Percentiles rank a stretch among this genome's conserved stretches.
phyloP scores from a whole-genome alignment of 1,140 invertebrate species.

The Hypsibius dujardini region DNA sequence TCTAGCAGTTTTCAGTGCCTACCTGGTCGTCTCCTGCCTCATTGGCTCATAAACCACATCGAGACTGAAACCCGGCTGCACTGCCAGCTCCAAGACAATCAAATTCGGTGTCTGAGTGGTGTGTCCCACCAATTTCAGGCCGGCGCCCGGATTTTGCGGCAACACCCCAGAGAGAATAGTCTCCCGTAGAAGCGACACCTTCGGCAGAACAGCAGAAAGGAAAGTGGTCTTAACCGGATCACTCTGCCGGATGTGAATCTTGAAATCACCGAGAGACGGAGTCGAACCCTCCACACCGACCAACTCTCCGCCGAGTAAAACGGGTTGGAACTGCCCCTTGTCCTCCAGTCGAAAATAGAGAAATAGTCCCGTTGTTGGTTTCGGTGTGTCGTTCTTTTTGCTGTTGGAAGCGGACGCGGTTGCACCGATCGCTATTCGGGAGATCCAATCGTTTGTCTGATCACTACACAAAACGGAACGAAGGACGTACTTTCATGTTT shows the following conservation, averaged over 20 bases:
- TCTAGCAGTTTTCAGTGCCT: slow-evolving; percentile 21
- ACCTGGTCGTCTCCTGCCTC: slow-evolving; percentile 25
- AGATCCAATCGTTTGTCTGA: slow-evolving; percentile 16
- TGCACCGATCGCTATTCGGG: slow-evolving; percentile 11
- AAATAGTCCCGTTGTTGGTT: slow-evolving; percentile 37
- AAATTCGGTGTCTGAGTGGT: slow-evolving; percentile 17
- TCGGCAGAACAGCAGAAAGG: slow-evolving; percentile 25
- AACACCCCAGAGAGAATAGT: not conserved
- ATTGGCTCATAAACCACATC: slow-evolving; percentile 23
- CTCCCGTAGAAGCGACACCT: slow-evolving; percentile 12
- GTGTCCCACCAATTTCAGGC: slow-evolving; percentile 13
- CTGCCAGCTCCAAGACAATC: slow-evolving; percentile 14
- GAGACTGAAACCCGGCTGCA: not conserved
- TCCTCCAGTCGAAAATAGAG: slow-evolving; percentile 60
- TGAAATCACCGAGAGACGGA: slow-evolving; percentile 57
- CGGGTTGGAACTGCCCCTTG: slow-evolving; percentile 37
- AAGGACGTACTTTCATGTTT: not conserved
- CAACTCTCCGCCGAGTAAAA: slow-evolving; percentile 38
- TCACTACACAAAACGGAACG: not conserved
- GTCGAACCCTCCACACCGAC: slow-evolving; percentile 57
- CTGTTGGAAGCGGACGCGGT: not conserved
- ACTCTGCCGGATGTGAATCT: slow-evolving; percentile 34
- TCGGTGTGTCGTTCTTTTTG: not conserved
- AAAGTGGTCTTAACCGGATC: slow-evolving; percentile 35
- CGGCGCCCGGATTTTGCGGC: not conserved